Percentiles rank a stretch among this genome's conserved stretches.
Evolutionary conservation across 37 sponge, comb jelly and placozoan species (phyloP).

Genomic region (Crambe crambe): DNA sequence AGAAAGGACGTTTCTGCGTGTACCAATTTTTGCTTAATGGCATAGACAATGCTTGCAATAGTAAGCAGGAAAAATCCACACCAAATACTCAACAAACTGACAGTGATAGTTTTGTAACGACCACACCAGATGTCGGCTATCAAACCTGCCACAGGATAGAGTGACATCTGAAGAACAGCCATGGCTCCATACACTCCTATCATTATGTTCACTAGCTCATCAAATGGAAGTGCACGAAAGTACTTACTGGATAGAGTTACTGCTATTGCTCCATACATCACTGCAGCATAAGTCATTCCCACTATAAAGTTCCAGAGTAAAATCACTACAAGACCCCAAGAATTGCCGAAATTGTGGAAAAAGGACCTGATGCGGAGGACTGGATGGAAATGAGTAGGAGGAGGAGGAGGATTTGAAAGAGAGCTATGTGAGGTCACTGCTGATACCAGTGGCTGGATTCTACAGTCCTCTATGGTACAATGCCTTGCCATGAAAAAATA

Average conservation of each 20-base stretch:
- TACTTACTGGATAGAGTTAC: background rate
- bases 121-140: slow-evolving; percentile 11
- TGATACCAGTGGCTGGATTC: background rate
- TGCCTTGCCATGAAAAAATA: no score
- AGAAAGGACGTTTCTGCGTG: no score
- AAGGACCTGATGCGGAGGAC: background rate
- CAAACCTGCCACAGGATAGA: background rate
- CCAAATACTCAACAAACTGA: background rate
- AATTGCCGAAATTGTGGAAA: background rate
- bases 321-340: background rate
- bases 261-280: background rate
- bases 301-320: slow-evolving; percentile 6
- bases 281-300: background rate
- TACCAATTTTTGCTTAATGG: background rate
- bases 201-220: background rate
- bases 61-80: background rate
- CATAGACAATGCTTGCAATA: background rate
- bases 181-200: background rate
- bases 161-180: background rate
- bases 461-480: no score
- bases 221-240: no score
- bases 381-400: background rate
- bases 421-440: background rate
- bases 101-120: background rate
- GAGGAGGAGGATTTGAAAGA: background rate